A percentile compares a stretch with the other conserved stretches of the same genome.
These are phyloP conservation scores for Zygothrica quintamaculata DNA, from an alignment of 2,888 invertebrate species.

Conservation along the genomic window DNA sequence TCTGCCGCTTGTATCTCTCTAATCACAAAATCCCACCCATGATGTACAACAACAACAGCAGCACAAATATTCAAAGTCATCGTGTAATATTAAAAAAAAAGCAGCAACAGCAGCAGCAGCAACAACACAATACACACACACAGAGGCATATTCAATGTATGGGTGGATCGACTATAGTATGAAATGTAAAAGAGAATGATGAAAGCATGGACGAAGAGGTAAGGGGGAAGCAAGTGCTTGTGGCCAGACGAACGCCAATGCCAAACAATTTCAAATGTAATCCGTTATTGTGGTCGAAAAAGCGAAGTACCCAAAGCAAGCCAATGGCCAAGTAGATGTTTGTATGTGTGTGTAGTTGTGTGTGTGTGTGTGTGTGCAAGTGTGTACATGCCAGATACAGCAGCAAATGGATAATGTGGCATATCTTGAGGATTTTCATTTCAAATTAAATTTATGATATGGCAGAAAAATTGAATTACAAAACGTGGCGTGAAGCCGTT, in stretches of 20 bases:
- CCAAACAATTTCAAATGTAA: constrained; percentile 79
- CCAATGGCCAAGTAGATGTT: constrained; percentile 14
- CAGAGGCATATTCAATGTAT: neutral
- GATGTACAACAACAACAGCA: constrained; percentile 56
- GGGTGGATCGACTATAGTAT: constrained; percentile 12
- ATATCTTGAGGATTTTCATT: constrained; percentile 79
- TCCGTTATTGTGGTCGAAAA: constrained; percentile 67
- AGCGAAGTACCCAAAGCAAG: constrained; percentile 24
- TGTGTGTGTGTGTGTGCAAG: constrained; percentile 18
- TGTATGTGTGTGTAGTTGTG: constrained; percentile 11
- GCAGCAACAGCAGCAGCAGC: constrained; percentile 11
- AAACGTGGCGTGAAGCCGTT: constrained; percentile 32
- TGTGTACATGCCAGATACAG: constrained; percentile 56
- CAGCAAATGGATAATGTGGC: constrained; percentile 57
- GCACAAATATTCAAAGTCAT: constrained; percentile 77
- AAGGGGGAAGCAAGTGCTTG: constrained; percentile 19
- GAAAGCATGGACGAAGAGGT: neutral
- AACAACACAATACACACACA: neutral
- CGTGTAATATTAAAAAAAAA: constrained; percentile 74
- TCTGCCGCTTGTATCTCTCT: constrained; percentile 62
- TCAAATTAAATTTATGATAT: constrained; percentile 82
- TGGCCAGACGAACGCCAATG: constrained; percentile 53
- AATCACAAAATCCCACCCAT: constrained; percentile 80
- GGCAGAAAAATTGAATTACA: constrained; percentile 72
- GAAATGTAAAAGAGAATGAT: no score